Conservation (phyloP, 2,797 vertebrate species). For the Pantherophis vulpinus region DNA sequence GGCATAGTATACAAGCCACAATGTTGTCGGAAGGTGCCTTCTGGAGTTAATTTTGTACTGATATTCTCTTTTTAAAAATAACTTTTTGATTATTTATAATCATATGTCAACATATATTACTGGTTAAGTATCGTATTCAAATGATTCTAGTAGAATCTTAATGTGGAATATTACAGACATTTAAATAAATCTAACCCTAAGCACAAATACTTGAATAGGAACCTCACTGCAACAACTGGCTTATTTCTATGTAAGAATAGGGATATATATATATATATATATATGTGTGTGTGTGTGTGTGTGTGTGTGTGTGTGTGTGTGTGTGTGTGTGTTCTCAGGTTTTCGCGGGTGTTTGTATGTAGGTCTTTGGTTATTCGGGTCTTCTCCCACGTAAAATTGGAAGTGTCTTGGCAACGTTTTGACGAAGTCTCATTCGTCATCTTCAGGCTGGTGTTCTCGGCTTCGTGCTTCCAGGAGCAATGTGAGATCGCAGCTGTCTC, state of each 20-base stretch:
- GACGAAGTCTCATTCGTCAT: too few relatives aligned
- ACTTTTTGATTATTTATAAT: neutral
- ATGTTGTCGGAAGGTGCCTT: neutral
- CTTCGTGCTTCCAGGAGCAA: too few relatives aligned
- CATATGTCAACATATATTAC: neutral
- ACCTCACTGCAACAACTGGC: neutral
- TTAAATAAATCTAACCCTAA: neutral
- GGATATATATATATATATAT: neutral
- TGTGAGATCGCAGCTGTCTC: too few relatives aligned
- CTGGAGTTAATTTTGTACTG: neutral
- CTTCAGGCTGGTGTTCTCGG: too few relatives aligned
- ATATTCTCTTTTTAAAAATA: neutral
- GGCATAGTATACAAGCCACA: neutral
- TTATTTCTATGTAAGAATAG: neutral
- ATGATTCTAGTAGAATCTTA: neutral
- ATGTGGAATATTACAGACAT: neutral
- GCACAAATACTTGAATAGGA: neutral
- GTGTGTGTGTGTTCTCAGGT: too few relatives aligned
- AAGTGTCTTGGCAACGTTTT: too few relatives aligned
- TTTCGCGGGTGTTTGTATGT: too few relatives aligned
- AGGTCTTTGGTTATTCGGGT: too few relatives aligned
- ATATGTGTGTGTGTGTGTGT: too few relatives aligned
- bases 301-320: too few relatives aligned
- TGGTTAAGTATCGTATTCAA: neutral
- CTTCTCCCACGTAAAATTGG: too few relatives aligned